phyloP scores from a whole-genome alignment of 2,888 invertebrate genomes.

The Amphipoea lucens region DNA sequence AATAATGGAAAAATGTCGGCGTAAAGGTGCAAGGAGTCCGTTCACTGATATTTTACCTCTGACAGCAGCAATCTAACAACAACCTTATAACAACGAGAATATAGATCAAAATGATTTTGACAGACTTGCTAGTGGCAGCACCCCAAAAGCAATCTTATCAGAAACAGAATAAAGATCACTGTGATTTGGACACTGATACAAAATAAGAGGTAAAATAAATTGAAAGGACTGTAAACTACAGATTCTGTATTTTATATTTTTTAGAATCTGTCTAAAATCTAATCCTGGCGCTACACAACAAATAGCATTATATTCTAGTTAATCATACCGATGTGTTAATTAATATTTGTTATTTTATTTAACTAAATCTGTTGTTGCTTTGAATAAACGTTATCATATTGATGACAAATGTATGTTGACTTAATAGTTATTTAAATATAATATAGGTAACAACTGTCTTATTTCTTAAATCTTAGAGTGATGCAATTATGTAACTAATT shows the following conservation, averaged over 20 bases:
- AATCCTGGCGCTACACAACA: neutral
- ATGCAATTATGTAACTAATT: neutral
- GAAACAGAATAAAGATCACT: too few relatives aligned
- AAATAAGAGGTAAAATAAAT: too few relatives aligned
- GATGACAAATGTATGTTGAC: constrained; percentile 14
- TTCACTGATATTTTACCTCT: too few relatives aligned
- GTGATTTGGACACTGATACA: too few relatives aligned
- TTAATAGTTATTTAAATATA: neutral
- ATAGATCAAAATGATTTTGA: too few relatives aligned
- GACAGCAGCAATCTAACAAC: too few relatives aligned
- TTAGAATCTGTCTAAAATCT: neutral
- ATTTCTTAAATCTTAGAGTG: neutral
- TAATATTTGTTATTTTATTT: neutral
- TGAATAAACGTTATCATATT: constrained; percentile 30
- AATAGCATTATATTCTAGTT: neutral
- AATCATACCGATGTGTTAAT: neutral
- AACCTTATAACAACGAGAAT: too few relatives aligned
- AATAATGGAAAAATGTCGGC: neutral
- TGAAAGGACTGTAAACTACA: neutral
- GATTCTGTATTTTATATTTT: neutral
- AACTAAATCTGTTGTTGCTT: neutral
- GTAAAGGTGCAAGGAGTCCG: too few relatives aligned
- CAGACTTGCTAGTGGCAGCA: too few relatives aligned
- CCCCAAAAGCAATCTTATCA: too few relatives aligned
- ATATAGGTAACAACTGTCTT: neutral